A percentile compares a stretch with the other conserved stretches of the same genome.
phyloP scores from a whole-genome alignment of 2,888 invertebrate genomes.

The Hofmannophila pseudospretella region DNA sequence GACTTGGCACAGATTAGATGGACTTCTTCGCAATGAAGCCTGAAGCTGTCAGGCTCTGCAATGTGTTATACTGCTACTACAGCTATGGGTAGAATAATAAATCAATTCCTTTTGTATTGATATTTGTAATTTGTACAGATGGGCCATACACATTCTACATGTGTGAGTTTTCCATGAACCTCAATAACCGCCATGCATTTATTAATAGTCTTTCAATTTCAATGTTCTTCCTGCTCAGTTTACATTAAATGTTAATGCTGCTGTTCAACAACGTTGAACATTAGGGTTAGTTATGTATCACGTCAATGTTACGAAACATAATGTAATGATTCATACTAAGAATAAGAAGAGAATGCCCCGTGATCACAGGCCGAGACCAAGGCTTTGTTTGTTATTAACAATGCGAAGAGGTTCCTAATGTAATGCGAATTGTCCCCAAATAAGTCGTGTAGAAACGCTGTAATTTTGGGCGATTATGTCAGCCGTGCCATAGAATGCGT shows the following conservation, averaged over 20 bases:
- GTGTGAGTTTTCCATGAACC: no score
- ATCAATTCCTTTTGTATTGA: no score
- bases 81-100: no score
- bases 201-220: no score
- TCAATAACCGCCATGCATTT: no score
- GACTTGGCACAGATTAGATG: constrained; percentile 20
- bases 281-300: not conserved
- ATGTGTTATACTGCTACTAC: not conserved
- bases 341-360: constrained; percentile 54
- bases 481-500: constrained; percentile 57
- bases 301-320: constrained; percentile 36
- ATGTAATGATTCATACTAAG: constrained; percentile 11
- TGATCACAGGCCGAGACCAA: constrained; percentile 54
- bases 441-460: constrained; percentile 44
- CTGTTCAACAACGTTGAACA: no score
- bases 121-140: no score
- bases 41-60: not conserved
- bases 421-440: constrained; percentile 55
- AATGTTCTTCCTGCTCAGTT: no score
- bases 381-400: constrained; percentile 57
- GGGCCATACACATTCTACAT: no score
- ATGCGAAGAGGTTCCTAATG: constrained; percentile 46
- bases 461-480: constrained; percentile 66
- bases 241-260: no score
- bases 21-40: constrained; percentile 7